Evolutionary conservation across 1,140 invertebrate genomes (phyloP), one percentile per base, ranked within the genome.

Genomic region (Papilio machaon): DNA sequence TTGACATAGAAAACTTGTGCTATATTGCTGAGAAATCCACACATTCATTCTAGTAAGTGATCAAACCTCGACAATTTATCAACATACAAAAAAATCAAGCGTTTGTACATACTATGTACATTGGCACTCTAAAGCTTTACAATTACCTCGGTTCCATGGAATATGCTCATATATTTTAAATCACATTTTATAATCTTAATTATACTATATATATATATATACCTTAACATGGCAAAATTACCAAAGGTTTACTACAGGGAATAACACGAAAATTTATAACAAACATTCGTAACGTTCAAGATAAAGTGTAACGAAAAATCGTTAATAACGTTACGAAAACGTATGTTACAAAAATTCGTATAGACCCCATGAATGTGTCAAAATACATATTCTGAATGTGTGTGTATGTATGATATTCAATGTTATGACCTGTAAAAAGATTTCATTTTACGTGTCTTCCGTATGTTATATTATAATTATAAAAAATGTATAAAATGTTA

Each of bases 141-240:
- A 78, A 79, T 15, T 64, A 79, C 77, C 58, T 79, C 77, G 77
- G 77, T 67, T 79, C 58, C 77, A 60, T 79, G 77, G 77, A 79
- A 79, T 79, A 79, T 79, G 77, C 77, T 30, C 30, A 35, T 19
- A 30, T 47, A 35, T 19, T 19, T 30, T 17, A 23, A 19, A 52
- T 23, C 23, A 75, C 5, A 47, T 75, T 8, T 1, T 58, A 49
- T 47, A 74, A 5, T 47, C n/a, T 74, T 46, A 43, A 30, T 30
- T 30, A 30, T 30, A 30, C n/a, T n/a, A n/a, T n/a, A 30, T 30
- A 30, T 30, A 30, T 30, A 30, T 43, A 43, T 43, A 43, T 43
- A 43, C 7, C 38, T 43, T 6, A 43, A 47, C 43, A 77, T 77
- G 47, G 47, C 47, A 54, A 77, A 49, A 77, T 17, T 54, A 30